A percentile compares a stretch with the other conserved stretches of the same genome.
Evolutionary conservation across 2,888 invertebrate genomes (phyloP).

Genomic region (Ophion obscuratus): DNA sequence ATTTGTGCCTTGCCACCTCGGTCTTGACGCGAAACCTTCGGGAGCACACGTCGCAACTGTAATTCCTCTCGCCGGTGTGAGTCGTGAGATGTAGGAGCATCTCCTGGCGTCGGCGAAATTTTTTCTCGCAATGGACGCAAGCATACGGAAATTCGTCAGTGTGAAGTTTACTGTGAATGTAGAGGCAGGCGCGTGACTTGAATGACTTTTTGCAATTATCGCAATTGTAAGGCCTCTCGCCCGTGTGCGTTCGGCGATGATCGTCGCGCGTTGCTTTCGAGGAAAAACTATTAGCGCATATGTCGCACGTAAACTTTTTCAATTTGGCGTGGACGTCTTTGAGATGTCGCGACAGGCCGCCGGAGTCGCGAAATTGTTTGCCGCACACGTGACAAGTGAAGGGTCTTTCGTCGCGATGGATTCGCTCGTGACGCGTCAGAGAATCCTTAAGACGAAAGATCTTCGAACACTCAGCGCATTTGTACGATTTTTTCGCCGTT

Average conservation of each 20-base stretch:
- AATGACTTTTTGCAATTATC: conserved; percentile 84
- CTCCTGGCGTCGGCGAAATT: conserved; percentile 86
- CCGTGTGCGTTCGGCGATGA: conserved; percentile 82
- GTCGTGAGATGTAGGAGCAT: conserved; percentile 77
- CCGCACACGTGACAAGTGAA: conserved; percentile 83
- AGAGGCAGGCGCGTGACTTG: conserved; percentile 84
- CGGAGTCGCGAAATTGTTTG: conserved; percentile 82
- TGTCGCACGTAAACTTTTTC: conserved; percentile 81
- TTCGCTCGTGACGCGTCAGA: conserved; percentile 85
- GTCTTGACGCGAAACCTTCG: conserved; percentile 86
- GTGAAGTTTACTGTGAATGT: conserved; percentile 84
- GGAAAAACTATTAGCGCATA: conserved; percentile 80
- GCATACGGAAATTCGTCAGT: conserved; percentile 83
- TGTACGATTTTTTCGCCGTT: conserved; percentile 75
- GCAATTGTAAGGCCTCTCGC: conserved; percentile 82
- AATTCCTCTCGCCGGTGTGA: conserved; percentile 86
- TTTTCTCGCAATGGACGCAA: conserved; percentile 85
- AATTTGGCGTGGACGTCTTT: conserved; percentile 81
- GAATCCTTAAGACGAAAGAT: conserved; percentile 85
- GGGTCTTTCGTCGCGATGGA: conserved; percentile 81
- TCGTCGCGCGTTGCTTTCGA: conserved; percentile 82
- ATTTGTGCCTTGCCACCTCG: conserved; percentile 86
- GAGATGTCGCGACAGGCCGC: conserved; percentile 81
- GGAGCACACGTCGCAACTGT: conserved; percentile 85
- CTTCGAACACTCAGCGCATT: conserved; percentile 85